A percentile compares a stretch with the other conserved stretches of the same genome.
Conservation (phyloP, 2,888 invertebrate genomes). For the Exocentrus adspersus region DNA sequence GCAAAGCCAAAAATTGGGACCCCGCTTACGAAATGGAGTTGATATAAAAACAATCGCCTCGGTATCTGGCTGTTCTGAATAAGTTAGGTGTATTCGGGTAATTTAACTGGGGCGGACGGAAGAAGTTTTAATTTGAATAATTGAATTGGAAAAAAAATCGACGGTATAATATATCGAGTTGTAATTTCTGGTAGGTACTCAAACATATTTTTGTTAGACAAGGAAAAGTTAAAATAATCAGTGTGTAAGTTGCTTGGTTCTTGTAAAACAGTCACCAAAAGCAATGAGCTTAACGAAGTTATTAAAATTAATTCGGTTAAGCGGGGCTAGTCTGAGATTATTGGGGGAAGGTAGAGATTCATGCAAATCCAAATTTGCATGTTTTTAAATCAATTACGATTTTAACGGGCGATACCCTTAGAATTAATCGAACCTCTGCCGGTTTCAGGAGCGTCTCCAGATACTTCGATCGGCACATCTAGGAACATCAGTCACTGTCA, state of each 20-base stretch:
- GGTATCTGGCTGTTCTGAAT: constrained; percentile 5
- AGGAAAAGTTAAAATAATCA: too few species aligned
- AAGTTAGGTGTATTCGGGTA: constrained; percentile 4
- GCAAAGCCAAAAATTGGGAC: neutral
- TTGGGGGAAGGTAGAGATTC: neutral
- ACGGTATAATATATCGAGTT: too few species aligned
- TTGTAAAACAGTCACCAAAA: neutral
- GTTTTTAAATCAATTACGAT: constrained; percentile 1
- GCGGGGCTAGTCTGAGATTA: neutral
- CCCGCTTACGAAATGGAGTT: neutral
- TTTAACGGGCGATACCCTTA: neutral
- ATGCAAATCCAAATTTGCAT: neutral
- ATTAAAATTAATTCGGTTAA: constrained; percentile 1
- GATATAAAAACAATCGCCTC: neutral
- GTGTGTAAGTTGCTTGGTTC: neutral
- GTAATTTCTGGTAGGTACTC: too few species aligned
- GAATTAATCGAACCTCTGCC: constrained; percentile 5
- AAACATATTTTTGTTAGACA: too few species aligned
- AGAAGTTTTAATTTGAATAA: neutral
- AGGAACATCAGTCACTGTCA: constrained; percentile 22
- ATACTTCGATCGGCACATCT: constrained; percentile 12
- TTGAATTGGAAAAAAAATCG: too few species aligned
- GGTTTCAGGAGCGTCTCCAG: neutral
- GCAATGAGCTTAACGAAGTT: neutral
- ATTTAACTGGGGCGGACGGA: constrained; percentile 2